Conservation (phyloP, 1,140 invertebrate species). For the Euwallacea similis region DNA sequence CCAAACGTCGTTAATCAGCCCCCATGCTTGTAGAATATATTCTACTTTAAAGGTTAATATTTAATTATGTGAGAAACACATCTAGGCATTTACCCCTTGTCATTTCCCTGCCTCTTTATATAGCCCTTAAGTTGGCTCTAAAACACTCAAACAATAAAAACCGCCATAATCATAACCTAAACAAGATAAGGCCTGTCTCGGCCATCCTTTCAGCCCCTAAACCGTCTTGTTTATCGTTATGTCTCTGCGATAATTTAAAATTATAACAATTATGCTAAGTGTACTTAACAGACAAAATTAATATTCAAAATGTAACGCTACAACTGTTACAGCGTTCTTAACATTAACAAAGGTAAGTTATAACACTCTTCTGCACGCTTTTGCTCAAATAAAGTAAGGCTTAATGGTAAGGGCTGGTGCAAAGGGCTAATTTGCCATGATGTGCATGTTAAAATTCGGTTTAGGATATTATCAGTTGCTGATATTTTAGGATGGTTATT, state of each 20-base stretch:
- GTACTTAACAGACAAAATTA: slow-evolving; percentile 37
- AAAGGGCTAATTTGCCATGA: slow-evolving; percentile 26
- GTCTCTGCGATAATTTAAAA: slow-evolving; percentile 36
- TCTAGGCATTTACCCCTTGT: not conserved
- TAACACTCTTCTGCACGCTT: slow-evolving; percentile 31
- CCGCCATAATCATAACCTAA: slow-evolving; percentile 35
- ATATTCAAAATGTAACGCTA: slow-evolving; percentile 38
- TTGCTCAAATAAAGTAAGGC: slow-evolving; percentile 28
- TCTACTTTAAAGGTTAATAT: too few species aligned
- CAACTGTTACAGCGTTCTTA: slow-evolving; percentile 37
- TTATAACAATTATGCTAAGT: slow-evolving; percentile 39
- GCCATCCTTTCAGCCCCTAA: slow-evolving; percentile 27
- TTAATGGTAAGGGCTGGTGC: slow-evolving; percentile 24
- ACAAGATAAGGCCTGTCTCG: slow-evolving; percentile 33
- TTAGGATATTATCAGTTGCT: not conserved
- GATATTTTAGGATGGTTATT: too few species aligned
- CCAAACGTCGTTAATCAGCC: not conserved
- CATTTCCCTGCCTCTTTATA: slow-evolving; percentile 11
- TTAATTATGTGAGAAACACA: not conserved
- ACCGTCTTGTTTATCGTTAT: slow-evolving; percentile 38
- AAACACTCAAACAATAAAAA: slow-evolving; percentile 33
- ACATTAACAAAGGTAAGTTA: slow-evolving; percentile 37
- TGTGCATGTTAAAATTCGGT: slow-evolving; percentile 31
- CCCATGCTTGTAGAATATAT: not conserved
- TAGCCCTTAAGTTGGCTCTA: slow-evolving; percentile 22